phyloP scores from a whole-genome alignment of 2,113 vertebrate species.

The Bungarus multicinctus region DNA sequence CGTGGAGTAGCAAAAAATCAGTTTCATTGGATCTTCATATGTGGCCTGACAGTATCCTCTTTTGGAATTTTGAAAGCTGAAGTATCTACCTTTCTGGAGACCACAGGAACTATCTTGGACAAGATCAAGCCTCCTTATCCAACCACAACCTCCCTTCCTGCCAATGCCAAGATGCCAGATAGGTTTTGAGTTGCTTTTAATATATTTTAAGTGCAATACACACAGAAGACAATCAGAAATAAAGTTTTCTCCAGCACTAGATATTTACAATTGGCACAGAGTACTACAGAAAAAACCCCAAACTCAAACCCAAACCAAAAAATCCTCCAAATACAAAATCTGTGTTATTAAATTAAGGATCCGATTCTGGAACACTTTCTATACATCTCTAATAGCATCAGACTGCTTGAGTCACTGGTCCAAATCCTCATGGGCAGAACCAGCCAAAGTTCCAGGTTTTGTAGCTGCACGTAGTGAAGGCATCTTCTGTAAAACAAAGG shows the following conservation, averaged over 20 bases:
- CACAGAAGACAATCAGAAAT: constrained; percentile 16
- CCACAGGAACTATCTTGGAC: neutral
- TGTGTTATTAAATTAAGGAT: constrained; percentile 8
- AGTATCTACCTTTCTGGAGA: neutral
- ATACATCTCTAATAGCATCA: fast-evolving
- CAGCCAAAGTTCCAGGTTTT: neutral
- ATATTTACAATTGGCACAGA: neutral
- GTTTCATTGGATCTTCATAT: neutral
- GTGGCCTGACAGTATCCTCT: neutral
- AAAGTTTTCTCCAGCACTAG: fast-evolving
- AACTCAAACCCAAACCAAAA: neutral
- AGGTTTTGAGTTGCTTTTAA: constrained; percentile 49
- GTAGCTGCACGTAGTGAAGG: fast-evolving
- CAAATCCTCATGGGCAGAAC: fast-evolving
- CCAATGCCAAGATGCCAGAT: neutral
- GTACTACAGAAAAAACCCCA: neutral
- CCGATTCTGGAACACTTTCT: neutral
- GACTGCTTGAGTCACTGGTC: neutral
- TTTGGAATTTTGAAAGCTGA: neutral
- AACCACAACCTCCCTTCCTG: neutral
- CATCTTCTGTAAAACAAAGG: constrained; percentile 29
- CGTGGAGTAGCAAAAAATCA: neutral
- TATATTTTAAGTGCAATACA: constrained; percentile 40
- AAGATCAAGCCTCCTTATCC: neutral
- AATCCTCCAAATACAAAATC: neutral